Percentiles rank a stretch among this genome's conserved stretches.
Conservation (phyloP, 2,113 vertebrate genomes). For the Pollimyrus isidori region DNA sequence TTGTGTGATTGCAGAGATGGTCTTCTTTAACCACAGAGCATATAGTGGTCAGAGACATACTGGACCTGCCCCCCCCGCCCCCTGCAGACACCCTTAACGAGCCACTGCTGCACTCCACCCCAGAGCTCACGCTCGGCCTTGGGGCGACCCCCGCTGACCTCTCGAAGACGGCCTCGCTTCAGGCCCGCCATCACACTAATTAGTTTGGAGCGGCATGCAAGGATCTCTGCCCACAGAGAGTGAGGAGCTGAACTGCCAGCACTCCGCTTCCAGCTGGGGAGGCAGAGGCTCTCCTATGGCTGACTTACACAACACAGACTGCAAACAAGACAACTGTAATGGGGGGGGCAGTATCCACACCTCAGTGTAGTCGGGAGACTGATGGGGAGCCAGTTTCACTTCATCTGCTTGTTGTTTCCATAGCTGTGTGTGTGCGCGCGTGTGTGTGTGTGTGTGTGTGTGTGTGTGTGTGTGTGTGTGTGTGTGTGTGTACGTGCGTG, state of each 20-base stretch:
- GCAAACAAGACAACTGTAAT: not conserved
- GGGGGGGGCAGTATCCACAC: not conserved
- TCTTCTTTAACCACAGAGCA: not conserved
- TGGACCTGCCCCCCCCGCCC: not conserved
- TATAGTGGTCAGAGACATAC: not conserved
- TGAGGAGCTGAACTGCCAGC: not conserved
- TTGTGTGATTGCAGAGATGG: not conserved
- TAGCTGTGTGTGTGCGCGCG: not conserved
- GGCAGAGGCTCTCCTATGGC: not conserved
- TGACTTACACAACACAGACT: not conserved
- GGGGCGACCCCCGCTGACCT: not conserved
- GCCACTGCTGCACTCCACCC: not conserved
- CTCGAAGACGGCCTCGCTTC: not conserved
- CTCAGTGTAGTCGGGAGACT: not conserved
- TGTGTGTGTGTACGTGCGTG: not conserved
- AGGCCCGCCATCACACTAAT: not conserved
- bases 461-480: not conserved
- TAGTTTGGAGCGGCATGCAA: not conserved
- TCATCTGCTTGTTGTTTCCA: not conserved
- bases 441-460: no score
- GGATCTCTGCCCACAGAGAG: not conserved
- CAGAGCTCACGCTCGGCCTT: not conserved
- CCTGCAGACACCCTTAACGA: not conserved
- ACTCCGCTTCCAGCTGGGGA: not conserved
- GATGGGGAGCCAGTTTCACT: not conserved